A percentile compares a stretch with the other conserved stretches of the same genome.
These are phyloP conservation scores for Macaria notata DNA, from an alignment of 2,888 invertebrate species.

Conservation along the genomic window DNA sequence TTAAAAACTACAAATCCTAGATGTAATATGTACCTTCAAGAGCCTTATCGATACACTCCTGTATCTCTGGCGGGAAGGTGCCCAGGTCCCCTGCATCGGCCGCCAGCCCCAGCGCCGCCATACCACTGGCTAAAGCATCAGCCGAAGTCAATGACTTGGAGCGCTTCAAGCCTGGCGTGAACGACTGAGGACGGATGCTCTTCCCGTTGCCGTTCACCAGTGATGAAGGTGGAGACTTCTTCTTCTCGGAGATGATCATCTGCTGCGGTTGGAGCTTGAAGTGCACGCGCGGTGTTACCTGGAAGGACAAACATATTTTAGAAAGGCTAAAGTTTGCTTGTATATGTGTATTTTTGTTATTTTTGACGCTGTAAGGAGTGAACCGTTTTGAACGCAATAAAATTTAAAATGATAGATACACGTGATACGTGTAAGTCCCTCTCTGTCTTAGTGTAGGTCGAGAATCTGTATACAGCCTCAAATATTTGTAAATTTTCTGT, in stretches of 20 bases:
- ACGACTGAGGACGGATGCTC: slow-evolving; percentile 68
- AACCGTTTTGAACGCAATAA: too few species aligned
- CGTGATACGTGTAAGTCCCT: too few species aligned
- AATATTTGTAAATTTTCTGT: too few species aligned
- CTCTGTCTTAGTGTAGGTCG: too few species aligned
- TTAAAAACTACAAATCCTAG: too few species aligned
- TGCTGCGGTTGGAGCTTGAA: slow-evolving; percentile 80
- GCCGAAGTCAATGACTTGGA: slow-evolving; percentile 92
- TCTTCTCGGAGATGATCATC: slow-evolving; percentile 68
- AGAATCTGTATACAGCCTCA: too few species aligned
- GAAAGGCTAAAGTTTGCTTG: too few species aligned
- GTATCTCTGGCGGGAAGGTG: slow-evolving; percentile 88
- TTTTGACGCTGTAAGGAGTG: too few species aligned
- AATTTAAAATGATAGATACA: too few species aligned
- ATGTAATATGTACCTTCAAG: slow-evolving; percentile 83
- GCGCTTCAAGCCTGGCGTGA: slow-evolving; percentile 85
- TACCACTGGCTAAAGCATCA: slow-evolving; percentile 86
- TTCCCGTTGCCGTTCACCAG: slow-evolving; percentile 72
- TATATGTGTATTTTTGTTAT: too few species aligned
- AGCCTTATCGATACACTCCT: slow-evolving; percentile 88
- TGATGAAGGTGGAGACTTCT: slow-evolving; percentile 70
- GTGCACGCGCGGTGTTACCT: slow-evolving; percentile 79
- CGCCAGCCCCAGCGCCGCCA: slow-evolving; percentile 85
- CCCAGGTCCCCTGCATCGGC: slow-evolving; percentile 90
- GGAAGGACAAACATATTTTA: neutral